Evolutionary conservation across 2,797 vertebrate genomes (phyloP).

Genomic region (Danio choprae): DNA sequence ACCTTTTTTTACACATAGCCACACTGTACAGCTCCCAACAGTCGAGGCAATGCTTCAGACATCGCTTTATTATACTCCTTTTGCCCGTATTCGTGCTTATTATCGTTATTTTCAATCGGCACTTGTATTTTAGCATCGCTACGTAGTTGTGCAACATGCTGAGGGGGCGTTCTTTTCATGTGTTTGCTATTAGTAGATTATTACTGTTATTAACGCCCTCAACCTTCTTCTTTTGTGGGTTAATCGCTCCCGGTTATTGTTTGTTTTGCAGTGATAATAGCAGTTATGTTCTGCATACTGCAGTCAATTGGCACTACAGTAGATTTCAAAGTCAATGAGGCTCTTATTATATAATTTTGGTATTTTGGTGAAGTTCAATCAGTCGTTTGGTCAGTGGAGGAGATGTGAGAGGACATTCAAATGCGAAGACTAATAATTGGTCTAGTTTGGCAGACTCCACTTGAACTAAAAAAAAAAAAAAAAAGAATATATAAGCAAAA

Average conservation of each 20-base stretch:
- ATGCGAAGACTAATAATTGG: not conserved
- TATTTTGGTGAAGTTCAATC: constrained; percentile 9
- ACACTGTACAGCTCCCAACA: constrained; percentile 32
- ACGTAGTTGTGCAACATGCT: constrained; percentile 43
- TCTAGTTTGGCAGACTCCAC: not conserved
- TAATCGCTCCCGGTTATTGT: not conserved
- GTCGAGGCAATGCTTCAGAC: constrained; percentile 18
- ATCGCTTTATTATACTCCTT: constrained; percentile 24
- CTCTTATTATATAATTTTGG: not conserved
- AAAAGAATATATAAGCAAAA: no score
- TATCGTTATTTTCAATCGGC: constrained; percentile 42
- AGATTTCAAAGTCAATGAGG: constrained; percentile 23
- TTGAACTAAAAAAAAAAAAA: not conserved
- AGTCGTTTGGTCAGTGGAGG: not conserved
- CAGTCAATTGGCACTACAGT: constrained; percentile 33
- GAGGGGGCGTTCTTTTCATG: constrained; percentile 33
- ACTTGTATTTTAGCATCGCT: constrained; percentile 40
- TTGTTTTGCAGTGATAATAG: constrained; percentile 9
- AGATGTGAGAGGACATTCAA: not conserved
- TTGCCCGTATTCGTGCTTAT: constrained; percentile 41
- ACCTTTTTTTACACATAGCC: constrained; percentile 41
- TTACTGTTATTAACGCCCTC: constrained; percentile 52
- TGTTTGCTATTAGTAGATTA: constrained; percentile 39
- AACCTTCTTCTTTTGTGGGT: constrained; percentile 37
- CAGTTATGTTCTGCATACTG: constrained; percentile 17